Base-by-base conservation (phyloP, 2,888 invertebrate species). In the Pseudococcus jackbeardsleyi region DNA sequence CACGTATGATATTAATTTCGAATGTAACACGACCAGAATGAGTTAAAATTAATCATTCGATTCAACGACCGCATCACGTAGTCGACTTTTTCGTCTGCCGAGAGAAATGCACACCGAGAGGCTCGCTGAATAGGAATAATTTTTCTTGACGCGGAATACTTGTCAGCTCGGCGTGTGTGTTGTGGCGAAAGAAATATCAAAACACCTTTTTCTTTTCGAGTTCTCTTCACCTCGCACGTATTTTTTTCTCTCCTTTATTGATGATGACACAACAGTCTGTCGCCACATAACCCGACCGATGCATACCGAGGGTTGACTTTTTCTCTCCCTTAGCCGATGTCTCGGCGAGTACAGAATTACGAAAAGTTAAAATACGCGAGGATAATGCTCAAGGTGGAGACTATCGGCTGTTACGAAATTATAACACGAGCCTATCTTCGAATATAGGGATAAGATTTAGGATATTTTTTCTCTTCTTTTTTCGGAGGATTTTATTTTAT, bases 41-140 rank as follows among this genome's bases (percentile, higher is more conserved):
- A 46, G 79, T 82, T 82, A 46, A 46, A 82, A 82, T 82, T 82
- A 82, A 82, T 82, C 79, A 82, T 82, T 82, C 79, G 79, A 82
- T 82, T 82, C 79, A 82, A 82, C 79, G 79, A 82, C 79, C 79
- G 79, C 79, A 46, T 82, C 79, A 82, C 79, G 79, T 82, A 82
- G 79, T 82, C 79, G 79, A 82, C 79, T 82, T 82, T 82, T 82
- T 82, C 79, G 42, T 82, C 42, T 82, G 19, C 79, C 79, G 19
- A 82, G n/a, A 46, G 79, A 46, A n/a, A 46, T n/a, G 77, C 77
- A 77, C 39, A 33, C 26, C 1, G 3, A 1, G 26, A 33, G 46
- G n/a, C 79, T n/a, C 79, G 42, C 19, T 82, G 79, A 82, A 82
- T 46, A 82, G 79, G 79, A 82, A 82, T 82, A 82, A 82, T 82